phyloP scores from a whole-genome alignment of 2,888 invertebrate genomes.

The Luffia ferchaultella region DNA sequence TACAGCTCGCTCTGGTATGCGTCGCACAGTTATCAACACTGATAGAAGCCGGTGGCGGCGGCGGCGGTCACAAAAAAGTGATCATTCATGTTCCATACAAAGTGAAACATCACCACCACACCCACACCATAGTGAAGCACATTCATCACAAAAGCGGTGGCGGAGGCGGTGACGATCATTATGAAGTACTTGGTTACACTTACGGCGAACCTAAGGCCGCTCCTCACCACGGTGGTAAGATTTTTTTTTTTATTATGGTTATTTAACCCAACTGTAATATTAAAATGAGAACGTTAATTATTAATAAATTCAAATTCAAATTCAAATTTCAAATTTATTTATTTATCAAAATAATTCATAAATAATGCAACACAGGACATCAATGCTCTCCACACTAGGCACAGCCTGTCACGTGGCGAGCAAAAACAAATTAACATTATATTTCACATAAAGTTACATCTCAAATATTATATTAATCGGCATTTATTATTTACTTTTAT shows the following conservation, averaged over 20 bases:
- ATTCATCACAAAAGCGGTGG: slow-evolving; percentile 69
- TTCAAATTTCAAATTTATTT: too few species aligned
- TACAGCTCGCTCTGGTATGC: slow-evolving; percentile 44
- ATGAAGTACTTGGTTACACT: slow-evolving; percentile 74
- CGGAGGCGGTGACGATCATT: slow-evolving; percentile 67
- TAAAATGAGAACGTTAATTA: too few species aligned
- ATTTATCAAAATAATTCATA: too few species aligned
- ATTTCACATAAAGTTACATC: too few species aligned
- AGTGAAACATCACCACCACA: slow-evolving; percentile 79
- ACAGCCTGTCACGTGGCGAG: too few species aligned
- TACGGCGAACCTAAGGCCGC: slow-evolving; percentile 69
- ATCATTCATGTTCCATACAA: slow-evolving; percentile 82
- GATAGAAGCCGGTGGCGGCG: slow-evolving; percentile 46
- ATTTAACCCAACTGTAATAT: too few species aligned
- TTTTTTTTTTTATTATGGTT: background rate
- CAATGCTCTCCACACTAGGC: too few species aligned
- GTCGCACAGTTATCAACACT: slow-evolving; percentile 38
- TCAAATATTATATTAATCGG: too few species aligned
- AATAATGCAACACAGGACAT: too few species aligned
- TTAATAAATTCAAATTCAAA: too few species aligned
- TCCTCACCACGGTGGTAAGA: slow-evolving; percentile 47
- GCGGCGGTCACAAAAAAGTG: slow-evolving; percentile 72
- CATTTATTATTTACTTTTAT: too few species aligned
- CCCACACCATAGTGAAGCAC: slow-evolving; percentile 80
- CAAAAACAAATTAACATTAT: too few species aligned